Evolutionary conservation across 2,888 invertebrate species (phyloP).

Genomic region (Cephalotes varians): DNA sequence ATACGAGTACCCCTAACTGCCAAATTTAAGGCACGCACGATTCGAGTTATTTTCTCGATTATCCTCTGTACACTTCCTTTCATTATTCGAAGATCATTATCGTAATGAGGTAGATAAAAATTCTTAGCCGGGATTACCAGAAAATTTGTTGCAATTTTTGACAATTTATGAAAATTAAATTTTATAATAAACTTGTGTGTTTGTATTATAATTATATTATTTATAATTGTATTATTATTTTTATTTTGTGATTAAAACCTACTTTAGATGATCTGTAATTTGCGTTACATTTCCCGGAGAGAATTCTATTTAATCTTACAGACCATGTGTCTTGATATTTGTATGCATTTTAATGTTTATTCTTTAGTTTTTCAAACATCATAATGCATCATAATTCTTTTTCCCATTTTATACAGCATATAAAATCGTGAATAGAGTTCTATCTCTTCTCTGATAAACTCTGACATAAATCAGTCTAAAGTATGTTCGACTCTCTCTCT

Average conservation of each 20-base stretch:
- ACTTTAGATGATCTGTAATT: not conserved
- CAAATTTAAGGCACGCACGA: conserved; percentile 46
- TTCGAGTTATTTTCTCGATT: conserved; percentile 29
- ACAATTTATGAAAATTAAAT: not conserved
- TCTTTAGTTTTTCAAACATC: not conserved
- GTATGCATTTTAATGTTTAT: not conserved
- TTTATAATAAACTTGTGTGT: not conserved
- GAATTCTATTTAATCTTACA: too few species aligned
- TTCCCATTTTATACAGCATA: too few species aligned
- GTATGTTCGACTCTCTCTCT: not conserved
- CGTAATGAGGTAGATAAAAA: not conserved
- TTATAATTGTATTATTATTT: too few species aligned
- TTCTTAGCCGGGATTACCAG: not conserved
- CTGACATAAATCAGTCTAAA: not conserved
- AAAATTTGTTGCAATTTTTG: not conserved
- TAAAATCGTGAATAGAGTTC: not conserved
- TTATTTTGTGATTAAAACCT: not conserved
- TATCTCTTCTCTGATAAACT: not conserved
- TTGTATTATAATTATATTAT: too few species aligned
- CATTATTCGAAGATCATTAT: not conserved
- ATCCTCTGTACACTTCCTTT: not conserved
- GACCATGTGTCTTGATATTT: too few species aligned
- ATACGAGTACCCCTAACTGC: not conserved
- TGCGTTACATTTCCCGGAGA: not conserved
- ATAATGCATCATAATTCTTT: not conserved